phyloP scores from a whole-genome alignment of 2,113 vertebrate species.

The Odocoileus virginianus region DNA sequence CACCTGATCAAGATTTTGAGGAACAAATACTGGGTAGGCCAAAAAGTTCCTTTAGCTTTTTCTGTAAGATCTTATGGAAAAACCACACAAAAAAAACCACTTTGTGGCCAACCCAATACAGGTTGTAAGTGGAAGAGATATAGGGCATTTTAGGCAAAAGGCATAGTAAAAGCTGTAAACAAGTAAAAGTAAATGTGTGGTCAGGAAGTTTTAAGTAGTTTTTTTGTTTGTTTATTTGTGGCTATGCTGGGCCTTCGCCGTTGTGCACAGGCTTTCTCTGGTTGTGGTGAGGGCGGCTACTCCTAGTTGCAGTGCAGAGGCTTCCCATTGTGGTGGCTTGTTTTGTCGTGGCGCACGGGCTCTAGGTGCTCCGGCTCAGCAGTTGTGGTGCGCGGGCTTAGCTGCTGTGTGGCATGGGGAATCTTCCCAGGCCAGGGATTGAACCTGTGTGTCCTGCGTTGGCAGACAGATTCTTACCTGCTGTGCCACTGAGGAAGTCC shows the following conservation, averaged over 20 bases:
- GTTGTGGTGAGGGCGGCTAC: background rate
- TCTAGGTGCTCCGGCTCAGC: background rate
- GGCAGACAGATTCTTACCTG: background rate
- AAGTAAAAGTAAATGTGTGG: background rate
- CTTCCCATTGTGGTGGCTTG: background rate
- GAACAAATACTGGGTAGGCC: background rate
- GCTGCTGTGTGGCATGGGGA: background rate
- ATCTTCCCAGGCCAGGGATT: background rate
- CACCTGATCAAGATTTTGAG: background rate
- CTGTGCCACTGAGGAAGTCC: background rate
- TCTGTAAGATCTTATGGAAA: background rate
- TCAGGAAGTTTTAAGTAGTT: background rate
- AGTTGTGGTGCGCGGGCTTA: background rate
- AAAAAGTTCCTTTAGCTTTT: background rate
- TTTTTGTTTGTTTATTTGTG: background rate
- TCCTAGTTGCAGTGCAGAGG: background rate
- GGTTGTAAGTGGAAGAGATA: background rate
- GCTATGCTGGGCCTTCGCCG: background rate
- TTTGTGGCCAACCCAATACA: background rate
- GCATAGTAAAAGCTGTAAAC: background rate
- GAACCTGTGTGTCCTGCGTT: background rate
- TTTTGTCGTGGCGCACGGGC: background rate
- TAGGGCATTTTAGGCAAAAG: background rate
- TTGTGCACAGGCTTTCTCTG: background rate
- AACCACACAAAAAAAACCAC: background rate